Base-by-base conservation (phyloP, 2,888 invertebrate genomes). In the Acanthosoma haemorrhoidale region DNA sequence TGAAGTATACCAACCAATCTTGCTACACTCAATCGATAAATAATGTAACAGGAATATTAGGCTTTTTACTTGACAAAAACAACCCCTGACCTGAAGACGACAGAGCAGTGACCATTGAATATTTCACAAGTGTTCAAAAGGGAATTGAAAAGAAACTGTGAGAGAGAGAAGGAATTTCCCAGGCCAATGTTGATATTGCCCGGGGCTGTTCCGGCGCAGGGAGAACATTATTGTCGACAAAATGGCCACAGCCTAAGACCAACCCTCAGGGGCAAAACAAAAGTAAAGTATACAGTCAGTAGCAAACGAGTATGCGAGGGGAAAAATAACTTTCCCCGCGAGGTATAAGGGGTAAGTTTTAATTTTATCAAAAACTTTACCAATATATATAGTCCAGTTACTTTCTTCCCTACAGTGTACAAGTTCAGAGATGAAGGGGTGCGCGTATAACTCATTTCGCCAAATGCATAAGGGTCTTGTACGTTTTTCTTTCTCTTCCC, bases 311-410 rank as follows among this genome's bases (percentile, higher is more conserved):
- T 29, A 51, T 25, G 25, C n/a, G n/a, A n/a, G 51, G 51, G 43
- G 5, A 51, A 51, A 51, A 51, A 51, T 21, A 25, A 25, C 5
- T 25, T 51, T 51, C 13, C 13, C n/a, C 21, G 51, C 25, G 21
- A 51, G 25, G 4, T 51, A 51, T 51, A n/a, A 51, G 25, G 25
- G n/a, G 21, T 13, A 51, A 51, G 25, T 51, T 51, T 51, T 51
- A 51, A 51, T 51, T 51, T 51, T 51, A 51, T 51, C 51, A 51
- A 51, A 51, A 51, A 51, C 51, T 51, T 51, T 51, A 29, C 25
- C 51, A 51, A 51, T 51, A 51, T 51, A 51, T 51, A 51, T 51
- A 6, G 25, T 25, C 29, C 51, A 43, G 13, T 21, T 25, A 51
- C n/a, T n/a, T 25, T 25, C 51, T 51, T n/a, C 21, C 25, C 25